Percentiles rank a stretch among this genome's conserved stretches.
Conservation (phyloP, 2,888 invertebrate genomes). For the Platycheirus albimanus region DNA sequence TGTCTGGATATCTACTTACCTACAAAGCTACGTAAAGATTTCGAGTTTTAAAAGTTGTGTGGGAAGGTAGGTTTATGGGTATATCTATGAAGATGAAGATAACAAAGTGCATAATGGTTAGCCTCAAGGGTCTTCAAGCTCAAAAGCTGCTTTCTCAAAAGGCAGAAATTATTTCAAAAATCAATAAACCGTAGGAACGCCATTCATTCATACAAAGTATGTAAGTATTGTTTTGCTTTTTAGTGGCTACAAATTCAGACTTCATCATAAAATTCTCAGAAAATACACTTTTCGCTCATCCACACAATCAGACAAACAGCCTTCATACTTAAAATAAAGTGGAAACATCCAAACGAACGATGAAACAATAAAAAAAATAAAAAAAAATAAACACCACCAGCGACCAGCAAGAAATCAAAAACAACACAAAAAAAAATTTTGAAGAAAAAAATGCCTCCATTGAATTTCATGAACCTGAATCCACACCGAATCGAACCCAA, state of each 20-base stretch:
- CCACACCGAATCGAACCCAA: conserved; percentile 26
- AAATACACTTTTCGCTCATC: conserved; percentile 3
- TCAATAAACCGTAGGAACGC: too few relatives aligned
- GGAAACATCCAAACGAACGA: conserved; percentile 44
- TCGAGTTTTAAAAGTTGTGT: too few relatives aligned
- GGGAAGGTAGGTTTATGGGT: too few relatives aligned
- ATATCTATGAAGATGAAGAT: too few relatives aligned
- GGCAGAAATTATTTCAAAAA: too few relatives aligned
- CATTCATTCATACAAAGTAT: too few relatives aligned
- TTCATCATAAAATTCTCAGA: conserved; percentile 24
- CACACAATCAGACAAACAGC: conserved; percentile 34
- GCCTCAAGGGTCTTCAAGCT: too few relatives aligned
- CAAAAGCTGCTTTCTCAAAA: too few relatives aligned
- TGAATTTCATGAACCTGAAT: conserved; percentile 53
- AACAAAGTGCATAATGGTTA: too few relatives aligned
- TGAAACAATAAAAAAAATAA: conserved; percentile 15
- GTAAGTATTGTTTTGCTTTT: neutral
- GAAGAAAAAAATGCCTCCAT: conserved; percentile 59
- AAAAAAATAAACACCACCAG: conserved; percentile 18
- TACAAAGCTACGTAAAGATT: too few relatives aligned
- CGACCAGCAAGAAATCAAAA: conserved; percentile 18
- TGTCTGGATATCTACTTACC: too few relatives aligned
- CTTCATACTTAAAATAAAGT: conserved; percentile 58
- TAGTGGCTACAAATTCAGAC: conserved; percentile 10
- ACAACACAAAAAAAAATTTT: conserved; percentile 14